These are phyloP conservation scores for Anthonomus grandis DNA, from an alignment of 1,140 invertebrate genomes.

Conservation along the genomic window DNA sequence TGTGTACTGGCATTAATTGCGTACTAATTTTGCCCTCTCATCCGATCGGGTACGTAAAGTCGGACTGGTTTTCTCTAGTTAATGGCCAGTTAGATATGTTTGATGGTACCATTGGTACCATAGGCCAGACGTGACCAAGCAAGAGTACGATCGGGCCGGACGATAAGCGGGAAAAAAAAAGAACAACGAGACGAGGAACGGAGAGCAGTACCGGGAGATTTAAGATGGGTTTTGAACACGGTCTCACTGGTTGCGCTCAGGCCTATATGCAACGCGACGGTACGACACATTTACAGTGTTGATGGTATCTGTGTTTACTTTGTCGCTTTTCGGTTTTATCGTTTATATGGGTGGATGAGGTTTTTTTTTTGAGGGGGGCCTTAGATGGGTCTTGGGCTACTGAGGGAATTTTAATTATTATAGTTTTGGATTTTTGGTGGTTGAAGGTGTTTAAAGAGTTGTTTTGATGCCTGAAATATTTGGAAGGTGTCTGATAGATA, in stretches of 20 bases:
- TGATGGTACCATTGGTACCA: too few species aligned
- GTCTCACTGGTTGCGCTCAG: constrained; percentile 5
- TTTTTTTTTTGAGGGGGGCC: too few species aligned
- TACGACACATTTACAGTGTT: constrained; percentile 1
- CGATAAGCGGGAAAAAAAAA: constrained; percentile 2
- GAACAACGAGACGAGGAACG: too few species aligned
- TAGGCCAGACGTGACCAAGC: constrained; percentile 3
- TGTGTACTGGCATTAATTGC: constrained; percentile 4
- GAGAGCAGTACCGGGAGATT: too few species aligned
- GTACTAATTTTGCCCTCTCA: constrained; percentile 6
- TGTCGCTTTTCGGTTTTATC: too few species aligned
- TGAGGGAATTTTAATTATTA: too few species aligned
- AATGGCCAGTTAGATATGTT: constrained; percentile 11
- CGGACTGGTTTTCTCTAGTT: constrained; percentile 8
- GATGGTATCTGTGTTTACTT: constrained; percentile 6
- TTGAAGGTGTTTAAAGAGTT: too few species aligned
- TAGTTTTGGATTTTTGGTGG: too few species aligned
- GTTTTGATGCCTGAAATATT: too few species aligned
- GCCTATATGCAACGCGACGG: constrained; percentile 1
- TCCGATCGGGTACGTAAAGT: constrained; percentile 1
- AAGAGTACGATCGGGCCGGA: constrained; percentile 4
- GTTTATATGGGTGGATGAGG: too few species aligned
- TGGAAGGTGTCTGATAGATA: too few species aligned
- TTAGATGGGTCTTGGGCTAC: too few species aligned
- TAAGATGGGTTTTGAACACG: constrained; percentile 10